phyloP scores from a whole-genome alignment of 2,888 invertebrate genomes.

The Siphlonurus alternatus region DNA sequence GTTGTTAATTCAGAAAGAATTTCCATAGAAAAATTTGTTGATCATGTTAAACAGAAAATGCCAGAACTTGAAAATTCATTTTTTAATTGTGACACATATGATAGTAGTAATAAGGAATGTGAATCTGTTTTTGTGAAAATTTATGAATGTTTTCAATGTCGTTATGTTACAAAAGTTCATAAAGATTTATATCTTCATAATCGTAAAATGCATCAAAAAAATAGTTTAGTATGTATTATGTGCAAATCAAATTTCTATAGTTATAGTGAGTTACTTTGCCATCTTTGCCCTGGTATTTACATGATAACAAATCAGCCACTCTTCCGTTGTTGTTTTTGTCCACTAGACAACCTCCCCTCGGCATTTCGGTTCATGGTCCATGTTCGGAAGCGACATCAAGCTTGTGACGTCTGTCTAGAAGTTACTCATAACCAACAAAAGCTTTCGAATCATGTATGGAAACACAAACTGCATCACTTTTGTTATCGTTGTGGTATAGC shows the following conservation, averaged over 20 bases:
- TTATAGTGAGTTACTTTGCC: conserved; percentile 73
- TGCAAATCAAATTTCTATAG: conserved; percentile 75
- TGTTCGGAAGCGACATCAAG: conserved; percentile 63
- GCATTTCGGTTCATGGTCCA: conserved; percentile 81
- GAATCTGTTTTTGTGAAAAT: conserved; percentile 41
- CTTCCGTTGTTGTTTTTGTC: conserved; percentile 71
- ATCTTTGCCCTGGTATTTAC: conserved; percentile 68
- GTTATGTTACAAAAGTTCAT: conserved; percentile 52
- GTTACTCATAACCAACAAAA: conserved; percentile 61
- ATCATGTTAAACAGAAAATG: conserved; percentile 43
- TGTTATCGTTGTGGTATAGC: conserved; percentile 79
- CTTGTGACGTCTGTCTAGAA: conserved; percentile 76
- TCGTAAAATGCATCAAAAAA: conserved; percentile 71
- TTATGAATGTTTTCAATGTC: conserved; percentile 77
- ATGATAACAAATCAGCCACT: conserved; percentile 38
- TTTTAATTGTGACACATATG: conserved; percentile 56
- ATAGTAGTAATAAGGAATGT: conserved; percentile 39
- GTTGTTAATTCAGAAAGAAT: conserved; percentile 29
- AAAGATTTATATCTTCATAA: conserved; percentile 77
- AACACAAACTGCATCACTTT: conserved; percentile 71
- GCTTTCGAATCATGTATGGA: conserved; percentile 76
- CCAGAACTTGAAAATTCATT: conserved; percentile 42
- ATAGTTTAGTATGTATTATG: conserved; percentile 68
- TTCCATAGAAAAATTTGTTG: conserved; percentile 43
- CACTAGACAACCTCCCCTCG: conserved; percentile 58